These are phyloP conservation scores for Todus mexicanus DNA, from an alignment of 2,797 vertebrate species.

Conservation along the genomic window DNA sequence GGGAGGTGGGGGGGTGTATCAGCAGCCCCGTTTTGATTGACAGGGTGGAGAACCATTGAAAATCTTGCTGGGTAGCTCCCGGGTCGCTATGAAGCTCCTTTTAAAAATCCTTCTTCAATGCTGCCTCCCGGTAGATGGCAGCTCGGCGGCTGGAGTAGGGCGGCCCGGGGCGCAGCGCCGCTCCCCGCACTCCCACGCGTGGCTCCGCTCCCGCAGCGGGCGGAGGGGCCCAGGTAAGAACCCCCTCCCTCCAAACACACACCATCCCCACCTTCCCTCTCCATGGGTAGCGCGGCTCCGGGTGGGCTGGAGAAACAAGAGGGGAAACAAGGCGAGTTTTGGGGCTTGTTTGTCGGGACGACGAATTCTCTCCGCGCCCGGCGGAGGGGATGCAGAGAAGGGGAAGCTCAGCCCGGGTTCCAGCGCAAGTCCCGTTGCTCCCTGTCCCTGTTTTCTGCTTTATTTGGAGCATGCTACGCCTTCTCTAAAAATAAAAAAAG, in stretches of 20 bases:
- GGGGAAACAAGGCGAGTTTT: background rate
- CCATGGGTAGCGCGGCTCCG: background rate
- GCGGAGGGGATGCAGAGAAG: background rate
- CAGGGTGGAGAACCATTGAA: conserved; percentile 76
- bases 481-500: background rate
- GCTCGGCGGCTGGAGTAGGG: conserved; percentile 53
- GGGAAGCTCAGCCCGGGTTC: background rate
- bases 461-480: background rate
- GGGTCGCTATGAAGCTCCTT: conserved; percentile 76
- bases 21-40: conserved; percentile 80
- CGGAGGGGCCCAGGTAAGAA: conserved; percentile 25
- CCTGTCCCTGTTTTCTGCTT: background rate
- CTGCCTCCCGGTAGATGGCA: conserved; percentile 82
- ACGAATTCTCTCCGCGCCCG: background rate
- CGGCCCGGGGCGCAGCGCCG: background rate
- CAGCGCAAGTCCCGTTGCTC: background rate
- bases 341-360: background rate
- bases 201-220: conserved; percentile 12
- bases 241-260: background rate
- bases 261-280: too few relatives aligned
- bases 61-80: conserved; percentile 69
- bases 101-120: conserved; percentile 87
- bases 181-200: conserved; percentile 2
- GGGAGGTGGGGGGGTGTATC: background rate
- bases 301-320: background rate